Evolutionary conservation across 2,888 invertebrate species (phyloP), one percentile per base, ranked within the genome.

Genomic region (Lasioglossum zephyrum): DNA sequence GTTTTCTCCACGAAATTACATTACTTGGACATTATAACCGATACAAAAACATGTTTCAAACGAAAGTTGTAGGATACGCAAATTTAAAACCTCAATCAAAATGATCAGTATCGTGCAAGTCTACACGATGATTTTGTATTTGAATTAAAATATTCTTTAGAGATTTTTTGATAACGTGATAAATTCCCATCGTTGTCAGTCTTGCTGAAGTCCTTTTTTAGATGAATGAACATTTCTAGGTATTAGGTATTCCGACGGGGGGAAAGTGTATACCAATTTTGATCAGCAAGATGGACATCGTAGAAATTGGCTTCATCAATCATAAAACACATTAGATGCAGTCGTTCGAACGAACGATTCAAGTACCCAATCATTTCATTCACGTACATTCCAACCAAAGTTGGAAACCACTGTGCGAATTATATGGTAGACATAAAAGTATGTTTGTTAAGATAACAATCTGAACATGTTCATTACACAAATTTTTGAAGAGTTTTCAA

Each of bases 261-360:
- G 63, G 2, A 63, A 31, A 63, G 31, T 63, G 31, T 63, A 26
- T 63, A 63, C 63, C 63, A 31, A 63, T 63, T 63, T 63, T 63
- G 63, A 63, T 63, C 26, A 63, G 31, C 63, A 63, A 31, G 60
- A 16, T 5, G 31, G 63, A 63, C 63, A 31, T 63, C 63, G 31
- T 63, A 31, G 63, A 63, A 31, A 63, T 31, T 63, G 63, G 31
- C 63, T 63, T 31, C 63, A 63, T 63, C 63, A 63, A 63, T 63
- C 63, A 63, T 31, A 16, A 31, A 16, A 63, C 31, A 63, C 63
- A 63, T 63, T 63, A 63, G 63, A 16, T 0, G 31, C 63, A 63
- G 31, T 31, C 31, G 31, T 63, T 63, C 16, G 31, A 26, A 63
- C 63, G 31, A 63, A 63, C 31, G 63, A 63, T 16, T 16, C 63